A percentile compares a stretch with the other conserved stretches of the same genome.
These are phyloP conservation scores for Catocala nupta DNA, from an alignment of 2,888 invertebrate species.

Conservation along the genomic window DNA sequence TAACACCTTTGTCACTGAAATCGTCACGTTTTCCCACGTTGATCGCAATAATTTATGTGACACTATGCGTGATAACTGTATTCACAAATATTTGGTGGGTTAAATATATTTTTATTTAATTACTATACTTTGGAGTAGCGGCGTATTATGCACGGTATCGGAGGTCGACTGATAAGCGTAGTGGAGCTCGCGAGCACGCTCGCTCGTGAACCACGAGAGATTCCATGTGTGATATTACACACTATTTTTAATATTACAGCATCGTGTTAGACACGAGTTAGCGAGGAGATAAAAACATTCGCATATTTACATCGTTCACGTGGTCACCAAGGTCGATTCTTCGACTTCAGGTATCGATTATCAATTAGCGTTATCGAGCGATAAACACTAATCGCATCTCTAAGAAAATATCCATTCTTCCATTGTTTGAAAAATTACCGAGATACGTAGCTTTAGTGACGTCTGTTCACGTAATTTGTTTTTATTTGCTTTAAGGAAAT, in stretches of 20 bases:
- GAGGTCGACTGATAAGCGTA: conserved; percentile 78
- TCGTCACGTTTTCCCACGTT: conserved; percentile 42
- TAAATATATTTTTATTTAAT: conserved; percentile 46
- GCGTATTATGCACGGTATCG: conserved; percentile 53
- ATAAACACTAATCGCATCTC: conserved; percentile 39
- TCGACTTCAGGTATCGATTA: conserved; percentile 35
- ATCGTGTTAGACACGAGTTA: conserved; percentile 52
- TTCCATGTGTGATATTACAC: conserved; percentile 49
- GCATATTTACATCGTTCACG: conserved; percentile 45
- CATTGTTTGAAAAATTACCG: conserved; percentile 42
- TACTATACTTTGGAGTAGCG: conserved; percentile 32
- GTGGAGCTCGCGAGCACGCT: conserved; percentile 64
- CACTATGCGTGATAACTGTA: conserved; percentile 30
- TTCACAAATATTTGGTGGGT: conserved; percentile 33
- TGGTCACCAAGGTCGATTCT: conserved; percentile 44
- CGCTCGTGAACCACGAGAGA: conserved; percentile 55
- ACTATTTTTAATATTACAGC: conserved; percentile 50
- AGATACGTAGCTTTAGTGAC: conserved; percentile 25
- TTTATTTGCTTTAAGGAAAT: conserved; percentile 1
- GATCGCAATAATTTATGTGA: conserved; percentile 23
- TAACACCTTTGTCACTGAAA: conserved; percentile 31
- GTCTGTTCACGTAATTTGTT: conserved; percentile 37
- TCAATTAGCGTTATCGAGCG: conserved; percentile 40
- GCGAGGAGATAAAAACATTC: conserved; percentile 55
- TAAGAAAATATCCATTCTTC: conserved; percentile 30